Evolutionary conservation across 2,113 vertebrate genomes (phyloP).

Genomic region (Xiphophorus couchianus): DNA sequence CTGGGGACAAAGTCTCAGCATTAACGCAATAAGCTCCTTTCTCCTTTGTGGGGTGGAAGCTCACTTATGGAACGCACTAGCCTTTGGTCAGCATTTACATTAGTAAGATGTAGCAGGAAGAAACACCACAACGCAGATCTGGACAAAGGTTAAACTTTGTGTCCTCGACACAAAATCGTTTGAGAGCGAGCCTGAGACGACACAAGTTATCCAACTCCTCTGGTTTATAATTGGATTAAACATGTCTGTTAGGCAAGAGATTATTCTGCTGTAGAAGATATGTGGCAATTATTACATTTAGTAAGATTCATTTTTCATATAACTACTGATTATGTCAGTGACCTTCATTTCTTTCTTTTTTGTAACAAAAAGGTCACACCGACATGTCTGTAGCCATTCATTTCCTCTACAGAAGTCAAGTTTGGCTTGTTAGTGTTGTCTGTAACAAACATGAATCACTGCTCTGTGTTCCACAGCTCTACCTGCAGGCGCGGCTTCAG

Average conservation of each 20-base stretch:
- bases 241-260: background rate
- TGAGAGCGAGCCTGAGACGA: background rate
- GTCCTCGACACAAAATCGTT: background rate
- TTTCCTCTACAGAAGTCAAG: background rate
- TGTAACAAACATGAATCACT: background rate
- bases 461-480: slow-evolving; percentile 81
- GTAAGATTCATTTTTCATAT: background rate
- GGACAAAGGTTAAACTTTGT: background rate
- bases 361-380: background rate
- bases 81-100: background rate
- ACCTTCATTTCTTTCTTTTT: background rate
- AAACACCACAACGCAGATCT: background rate
- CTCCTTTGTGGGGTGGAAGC: background rate
- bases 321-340: background rate
- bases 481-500: slow-evolving; percentile 92
- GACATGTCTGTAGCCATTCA: background rate
- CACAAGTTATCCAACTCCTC: background rate
- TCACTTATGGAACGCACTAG: background rate
- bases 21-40: background rate
- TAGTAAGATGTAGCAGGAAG: background rate
- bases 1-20: slow-evolving; percentile 42
- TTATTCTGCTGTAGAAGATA: background rate
- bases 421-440: background rate
- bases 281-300: background rate
- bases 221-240: background rate